Evolutionary conservation across 2,113 vertebrate genomes (phyloP).

Genomic region (Sinocyclocheilus rhinocerous): DNA sequence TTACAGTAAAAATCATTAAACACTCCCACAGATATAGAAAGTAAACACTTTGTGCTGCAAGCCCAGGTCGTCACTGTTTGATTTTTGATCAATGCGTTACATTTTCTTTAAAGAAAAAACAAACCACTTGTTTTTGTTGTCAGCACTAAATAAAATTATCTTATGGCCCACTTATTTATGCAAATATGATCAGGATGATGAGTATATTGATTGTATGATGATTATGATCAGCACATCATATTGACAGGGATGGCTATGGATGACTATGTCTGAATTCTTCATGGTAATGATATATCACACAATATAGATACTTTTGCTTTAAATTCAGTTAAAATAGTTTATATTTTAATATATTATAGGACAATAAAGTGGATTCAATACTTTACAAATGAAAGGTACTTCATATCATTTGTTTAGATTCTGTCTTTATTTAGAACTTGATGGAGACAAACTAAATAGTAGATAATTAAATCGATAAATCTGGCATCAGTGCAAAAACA

Average conservation of each 20-base stretch:
- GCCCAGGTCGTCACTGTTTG: neutral
- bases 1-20: neutral
- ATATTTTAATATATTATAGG: neutral
- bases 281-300: neutral
- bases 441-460: neutral
- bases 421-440: neutral
- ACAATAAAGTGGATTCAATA: neutral
- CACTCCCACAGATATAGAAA: neutral
- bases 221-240: too few relatives aligned
- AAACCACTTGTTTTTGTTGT: neutral
- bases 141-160: neutral
- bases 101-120: neutral
- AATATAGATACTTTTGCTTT: too few relatives aligned
- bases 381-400: neutral
- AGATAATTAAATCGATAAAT: neutral
- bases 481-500: neutral
- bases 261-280: neutral
- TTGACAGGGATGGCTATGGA: too few relatives aligned
- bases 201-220: neutral
- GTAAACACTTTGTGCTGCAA: neutral
- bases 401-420: too few relatives aligned
- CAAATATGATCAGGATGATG: neutral
- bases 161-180: neutral
- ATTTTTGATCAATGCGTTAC: neutral
- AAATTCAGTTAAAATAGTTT: too few relatives aligned